These are phyloP conservation scores for Amphibalanus amphitrite DNA, from an alignment of 1,140 invertebrate genomes.

Conservation along the genomic window DNA sequence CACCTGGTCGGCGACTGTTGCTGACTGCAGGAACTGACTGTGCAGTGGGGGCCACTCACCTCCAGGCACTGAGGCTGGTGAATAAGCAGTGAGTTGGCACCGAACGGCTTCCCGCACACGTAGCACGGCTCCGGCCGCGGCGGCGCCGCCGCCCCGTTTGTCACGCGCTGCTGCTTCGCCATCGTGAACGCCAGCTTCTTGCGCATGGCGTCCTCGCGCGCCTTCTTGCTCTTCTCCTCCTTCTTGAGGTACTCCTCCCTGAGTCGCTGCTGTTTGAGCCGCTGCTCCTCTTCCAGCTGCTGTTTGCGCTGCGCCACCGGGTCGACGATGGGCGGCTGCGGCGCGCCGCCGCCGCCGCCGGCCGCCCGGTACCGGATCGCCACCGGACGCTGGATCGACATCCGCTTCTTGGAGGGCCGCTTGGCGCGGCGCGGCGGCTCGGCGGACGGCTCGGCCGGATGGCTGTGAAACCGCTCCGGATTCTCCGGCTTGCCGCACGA, in stretches of 20 bases:
- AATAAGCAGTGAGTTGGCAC: conserved; percentile 45
- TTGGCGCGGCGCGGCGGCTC: too few species aligned
- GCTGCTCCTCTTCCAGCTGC: not conserved
- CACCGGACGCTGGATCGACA: too few species aligned
- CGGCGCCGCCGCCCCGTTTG: conserved; percentile 4
- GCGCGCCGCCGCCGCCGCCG: too few species aligned
- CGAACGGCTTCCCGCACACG: conserved; percentile 53
- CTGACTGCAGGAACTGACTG: too few species aligned
- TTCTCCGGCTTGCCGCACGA: conserved; percentile 36
- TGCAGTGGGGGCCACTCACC: too few species aligned
- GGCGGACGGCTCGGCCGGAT: conserved; percentile 23
- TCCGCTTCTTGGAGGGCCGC: too few species aligned
- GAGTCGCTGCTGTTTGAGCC: not conserved
- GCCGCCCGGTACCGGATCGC: too few species aligned
- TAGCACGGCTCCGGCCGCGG: conserved; percentile 39
- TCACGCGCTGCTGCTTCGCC: not conserved
- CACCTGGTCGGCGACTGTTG: too few species aligned
- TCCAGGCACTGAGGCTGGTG: conserved; percentile 59
- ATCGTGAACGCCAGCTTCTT: not conserved
- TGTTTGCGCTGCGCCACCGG: not conserved
- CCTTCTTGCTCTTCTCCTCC: not conserved
- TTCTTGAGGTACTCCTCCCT: conserved; percentile 1
- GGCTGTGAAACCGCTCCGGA: conserved; percentile 40
- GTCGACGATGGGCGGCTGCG: not conserved
- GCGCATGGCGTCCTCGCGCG: not conserved